phyloP scores from a whole-genome alignment of 2,888 invertebrate genomes.

The Artemia sinica region DNA sequence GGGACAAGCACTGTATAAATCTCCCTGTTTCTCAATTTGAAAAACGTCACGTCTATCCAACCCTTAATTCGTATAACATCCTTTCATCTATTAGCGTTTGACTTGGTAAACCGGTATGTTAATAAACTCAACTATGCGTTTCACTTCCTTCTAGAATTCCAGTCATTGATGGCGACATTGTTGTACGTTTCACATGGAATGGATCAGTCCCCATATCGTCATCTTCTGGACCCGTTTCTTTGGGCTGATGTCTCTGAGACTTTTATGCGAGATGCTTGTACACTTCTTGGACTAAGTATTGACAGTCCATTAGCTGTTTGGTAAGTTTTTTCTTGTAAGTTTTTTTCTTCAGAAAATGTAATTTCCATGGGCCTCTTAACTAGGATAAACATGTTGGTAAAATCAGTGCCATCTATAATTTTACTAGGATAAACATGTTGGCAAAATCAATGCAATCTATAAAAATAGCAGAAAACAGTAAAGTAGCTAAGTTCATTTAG shows the following conservation, averaged over 20 bases:
- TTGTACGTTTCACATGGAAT: constrained; percentile 61
- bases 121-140: constrained; percentile 16
- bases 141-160: constrained; percentile 44
- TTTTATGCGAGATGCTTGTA: constrained; percentile 81
- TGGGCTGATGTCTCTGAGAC: constrained; percentile 75
- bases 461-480: too few relatives aligned
- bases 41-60: too few relatives aligned
- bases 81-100: constrained; percentile 8
- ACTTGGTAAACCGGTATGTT: constrained; percentile 8
- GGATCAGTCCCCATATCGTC: constrained; percentile 56
- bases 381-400: too few relatives aligned
- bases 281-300: constrained; percentile 68
- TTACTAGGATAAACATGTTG: too few relatives aligned
- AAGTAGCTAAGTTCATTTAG: too few relatives aligned
- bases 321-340: constrained; percentile 31
- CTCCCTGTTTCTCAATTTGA: too few relatives aligned
- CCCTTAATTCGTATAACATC: too few relatives aligned
- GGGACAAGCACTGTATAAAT: too few relatives aligned
- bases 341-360: too few relatives aligned
- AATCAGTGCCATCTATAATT: too few relatives aligned
- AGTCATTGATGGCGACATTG: constrained; percentile 67
- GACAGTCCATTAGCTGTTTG: constrained; percentile 78
- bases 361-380: too few relatives aligned
- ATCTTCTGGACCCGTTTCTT: constrained; percentile 51
- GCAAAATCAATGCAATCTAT: too few relatives aligned